Base-by-base conservation (phyloP, 2,888 invertebrate genomes). In the Folsomia candida region DNA sequence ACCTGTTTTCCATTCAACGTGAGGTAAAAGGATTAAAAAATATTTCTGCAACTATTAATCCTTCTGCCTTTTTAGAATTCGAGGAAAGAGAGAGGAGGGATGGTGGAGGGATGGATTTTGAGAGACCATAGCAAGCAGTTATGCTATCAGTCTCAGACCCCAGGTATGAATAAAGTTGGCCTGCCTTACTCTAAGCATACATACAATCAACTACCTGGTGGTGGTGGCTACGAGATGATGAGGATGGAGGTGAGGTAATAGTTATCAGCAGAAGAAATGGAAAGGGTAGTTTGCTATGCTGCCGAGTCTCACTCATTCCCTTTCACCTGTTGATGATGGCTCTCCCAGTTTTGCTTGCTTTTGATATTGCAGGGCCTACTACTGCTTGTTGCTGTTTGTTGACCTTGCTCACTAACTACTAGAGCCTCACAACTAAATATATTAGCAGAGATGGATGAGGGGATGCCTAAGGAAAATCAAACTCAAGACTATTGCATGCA, bases 321-420 rank as follows among this genome's bases (percentile, higher is more conserved):
- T 62, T 62, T 62, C 62, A 62, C 62, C 62, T 62, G 62, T 62
- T 62, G 62, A 20, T 57, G 4, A 14, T 37, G 37, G 37, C 37
- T 37, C 37, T 37, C 37, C 37, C 14, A 37, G 37, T 37, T 37
- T 37, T 4, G 37, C 37, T 37, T 37, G 14, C 37, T 14, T 37
- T 9, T 37, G 4, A 9, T 37, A 37, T 37, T n/a, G 37, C 4
- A 37, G 37, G 37, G 37, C 6, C 14, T 37, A 14, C 37, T 37
- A 37, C 6, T 37, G 37, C 37, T 37, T 37, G 37, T 37, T 37
- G 37, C 37, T 37, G 37, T 37, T 37, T 37, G 37, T 37, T 37
- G 37, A 37, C 37, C 37, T 37, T 37, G 37, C 37, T 37, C 37
- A 37, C 37, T 37, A 37, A 37, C 37, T 37, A 14, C 37, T 9